Conservation (phyloP, 2,797 vertebrate species). For the Mycteria americana region DNA sequence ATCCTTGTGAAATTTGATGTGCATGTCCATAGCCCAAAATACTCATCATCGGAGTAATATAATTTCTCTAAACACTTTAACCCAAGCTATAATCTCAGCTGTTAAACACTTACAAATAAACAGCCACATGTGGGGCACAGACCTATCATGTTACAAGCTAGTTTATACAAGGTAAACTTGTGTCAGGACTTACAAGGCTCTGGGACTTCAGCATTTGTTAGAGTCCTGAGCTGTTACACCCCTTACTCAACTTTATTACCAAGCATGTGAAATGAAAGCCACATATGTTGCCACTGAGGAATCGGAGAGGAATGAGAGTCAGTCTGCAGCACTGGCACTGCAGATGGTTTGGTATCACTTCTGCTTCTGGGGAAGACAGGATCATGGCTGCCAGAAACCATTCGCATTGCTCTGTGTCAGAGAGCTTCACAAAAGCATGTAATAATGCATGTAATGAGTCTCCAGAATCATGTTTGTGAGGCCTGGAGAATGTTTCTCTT, state of each 20-base stretch:
- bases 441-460: not conserved
- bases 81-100: not conserved
- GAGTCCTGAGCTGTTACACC: not conserved
- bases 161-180: not conserved
- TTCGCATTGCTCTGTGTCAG: not conserved
- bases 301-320: not conserved
- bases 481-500: slow-evolving; percentile 33
- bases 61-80: not conserved
- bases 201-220: not conserved
- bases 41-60: not conserved
- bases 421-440: not conserved
- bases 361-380: not conserved
- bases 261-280: not conserved
- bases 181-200: not conserved
- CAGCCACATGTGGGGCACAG: not conserved
- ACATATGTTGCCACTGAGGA: not conserved
- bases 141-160: not conserved
- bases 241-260: not conserved
- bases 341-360: not conserved
- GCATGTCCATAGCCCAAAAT: not conserved
- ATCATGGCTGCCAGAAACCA: not conserved
- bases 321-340: not conserved
- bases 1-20: not conserved
- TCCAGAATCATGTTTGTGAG: slow-evolving; percentile 22
- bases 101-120: not conserved